Conservation (phyloP, 2,797 vertebrate genomes). For the Platalea minor region DNA sequence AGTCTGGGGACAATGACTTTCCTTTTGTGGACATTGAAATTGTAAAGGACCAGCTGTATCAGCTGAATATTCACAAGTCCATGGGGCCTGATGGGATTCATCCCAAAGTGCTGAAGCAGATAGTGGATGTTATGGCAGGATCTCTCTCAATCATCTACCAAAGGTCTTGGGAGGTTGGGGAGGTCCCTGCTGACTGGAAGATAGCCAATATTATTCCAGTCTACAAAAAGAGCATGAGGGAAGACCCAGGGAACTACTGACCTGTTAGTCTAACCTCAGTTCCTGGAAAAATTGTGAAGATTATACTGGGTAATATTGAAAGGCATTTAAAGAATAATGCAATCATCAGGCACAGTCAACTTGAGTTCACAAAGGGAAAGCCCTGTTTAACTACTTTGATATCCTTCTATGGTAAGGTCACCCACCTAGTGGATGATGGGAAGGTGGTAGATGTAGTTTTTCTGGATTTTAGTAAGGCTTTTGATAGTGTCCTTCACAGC, state of each 20-base stretch:
- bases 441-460: neutral
- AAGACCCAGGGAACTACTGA: neutral
- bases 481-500: neutral
- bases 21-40: neutral
- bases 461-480: neutral
- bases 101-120: neutral
- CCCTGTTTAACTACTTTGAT: neutral
- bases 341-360: neutral
- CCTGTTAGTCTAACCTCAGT: neutral
- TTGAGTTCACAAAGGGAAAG: neutral
- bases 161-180: neutral
- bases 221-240: neutral
- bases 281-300: neutral
- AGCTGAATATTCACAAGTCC: neutral
- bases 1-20: neutral
- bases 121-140: neutral
- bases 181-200: neutral
- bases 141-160: neutral
- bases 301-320: neutral
- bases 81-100: neutral
- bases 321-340: neutral
- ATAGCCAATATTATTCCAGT: neutral
- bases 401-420: neutral
- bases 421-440: neutral
- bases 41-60: neutral